phyloP scores from a whole-genome alignment of 2,888 invertebrate genomes.

The Stenotaenia linearis region DNA sequence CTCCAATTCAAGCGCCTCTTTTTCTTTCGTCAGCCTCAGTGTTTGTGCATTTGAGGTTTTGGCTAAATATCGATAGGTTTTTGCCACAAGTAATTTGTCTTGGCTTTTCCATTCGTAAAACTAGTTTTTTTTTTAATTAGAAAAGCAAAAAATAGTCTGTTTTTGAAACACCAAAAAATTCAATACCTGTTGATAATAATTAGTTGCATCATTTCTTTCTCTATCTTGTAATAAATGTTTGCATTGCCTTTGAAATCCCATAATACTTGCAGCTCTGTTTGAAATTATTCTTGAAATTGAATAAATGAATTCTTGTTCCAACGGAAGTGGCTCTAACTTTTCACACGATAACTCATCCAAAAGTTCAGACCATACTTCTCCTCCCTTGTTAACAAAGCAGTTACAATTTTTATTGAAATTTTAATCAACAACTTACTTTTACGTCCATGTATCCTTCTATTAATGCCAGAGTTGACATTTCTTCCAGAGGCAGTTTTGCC shows the following conservation, averaged over 20 bases:
- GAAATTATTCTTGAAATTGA: background rate
- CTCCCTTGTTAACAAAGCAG: background rate
- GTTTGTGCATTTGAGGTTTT: background rate
- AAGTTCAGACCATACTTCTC: constrained; percentile 12
- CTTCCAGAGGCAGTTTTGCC: background rate
- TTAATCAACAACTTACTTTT: background rate
- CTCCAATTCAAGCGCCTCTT: background rate
- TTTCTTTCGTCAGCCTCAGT: background rate
- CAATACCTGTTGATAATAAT: background rate
- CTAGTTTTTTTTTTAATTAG: background rate
- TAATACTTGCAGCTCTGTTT: background rate
- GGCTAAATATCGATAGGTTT: background rate
- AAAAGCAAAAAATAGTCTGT: background rate
- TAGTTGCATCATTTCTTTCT: background rate
- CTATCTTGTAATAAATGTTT: background rate
- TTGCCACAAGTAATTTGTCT: background rate
- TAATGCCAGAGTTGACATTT: background rate
- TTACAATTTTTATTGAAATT: background rate
- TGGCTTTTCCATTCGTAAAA: background rate
- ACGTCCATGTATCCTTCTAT: constrained; percentile 17
- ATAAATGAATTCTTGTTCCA: background rate
- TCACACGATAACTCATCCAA: background rate
- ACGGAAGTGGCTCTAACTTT: background rate
- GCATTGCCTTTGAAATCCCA: background rate
- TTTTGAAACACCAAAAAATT: background rate